Evolutionary conservation across 1,140 invertebrate species (phyloP), one percentile per base, ranked within the genome.

Genomic region (Coenobita brevimanus): DNA sequence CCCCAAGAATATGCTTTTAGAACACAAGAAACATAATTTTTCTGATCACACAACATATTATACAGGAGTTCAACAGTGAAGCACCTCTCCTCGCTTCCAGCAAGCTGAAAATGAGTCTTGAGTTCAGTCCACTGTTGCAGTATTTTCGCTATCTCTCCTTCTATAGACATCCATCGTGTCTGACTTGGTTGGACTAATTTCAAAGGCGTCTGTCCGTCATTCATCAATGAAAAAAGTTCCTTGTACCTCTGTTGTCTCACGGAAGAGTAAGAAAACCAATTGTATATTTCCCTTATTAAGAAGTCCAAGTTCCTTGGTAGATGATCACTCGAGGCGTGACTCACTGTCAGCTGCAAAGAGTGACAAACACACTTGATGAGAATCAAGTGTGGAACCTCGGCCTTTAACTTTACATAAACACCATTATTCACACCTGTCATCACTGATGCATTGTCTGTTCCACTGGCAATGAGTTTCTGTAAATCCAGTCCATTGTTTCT

Each of bases 381-480:
- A 15, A 64, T n/a, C 79, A 82, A 27, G 57, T 84, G 17, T 1
- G 15, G 82, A 84, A 46, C 24, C 21, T 67, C 80, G 43, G 60
- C 60, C 30, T 81, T 36, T 38, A 2, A 24, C 50, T 82, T 67
- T 67, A 27, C 43, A 84, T 84, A 6, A n/a, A 84, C 69, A 27
- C 67, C 69, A 84, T 84, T 73, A 43, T 83, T 83, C 24, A 38
- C 81, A 41, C 38, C 33, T 27, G 62, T 83, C 81, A 71, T 83
- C 3, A 71, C 69, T 24, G 69, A 75, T 17, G 82, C 82, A 84
- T 71, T 69, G 57, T 75, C 43, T n/a, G 64, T 84, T 36, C 13
- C 64, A 50, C 46, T 38, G 71, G 67, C 67, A 84, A 82, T 38
- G 33, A 82, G 79, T 82, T 36, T 82, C 3, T 60, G 76, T 54